Base-by-base conservation (phyloP, 2,888 invertebrate genomes). In the Neoscelio sp. region DNA sequence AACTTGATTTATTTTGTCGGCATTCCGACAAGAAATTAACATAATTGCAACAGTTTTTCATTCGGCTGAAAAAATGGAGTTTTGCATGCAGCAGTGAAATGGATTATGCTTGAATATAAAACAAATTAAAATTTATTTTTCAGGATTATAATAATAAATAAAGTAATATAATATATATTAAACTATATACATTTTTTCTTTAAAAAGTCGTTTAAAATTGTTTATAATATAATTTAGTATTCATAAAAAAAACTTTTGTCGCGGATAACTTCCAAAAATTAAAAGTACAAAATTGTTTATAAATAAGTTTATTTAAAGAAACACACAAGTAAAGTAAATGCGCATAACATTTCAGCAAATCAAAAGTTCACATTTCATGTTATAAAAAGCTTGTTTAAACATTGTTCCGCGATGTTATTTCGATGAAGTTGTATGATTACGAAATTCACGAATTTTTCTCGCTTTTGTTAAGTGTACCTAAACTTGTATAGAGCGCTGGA, bases 371-470 rank as follows among this genome's bases (percentile, higher is more conserved):
- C 3, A 23, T 23, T 23, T 23, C 6, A 23, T 4, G 23, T 6
- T 23, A 3, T 23, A 23, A 23, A 40, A 33, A 52, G 52, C 18
- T 52, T 33, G 33, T 30, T 52, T 52, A 17, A 52, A 52, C 52
- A 18, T 33, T 33, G 30, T 52, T 52, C 33, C 6, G 18, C 18
- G 17, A 33, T 30, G 18, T 50, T 52, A 52, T 52, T 52, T 52
- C 18, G 52, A 10, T 52, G 33, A 52, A 33, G 52, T 52, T 18
- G 17, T 18, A 15, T 52, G 33, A 52, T 52, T 52, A 52, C 10
- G 33, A 52, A 52, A 33, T 33, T 52, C 1, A 18, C 12, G 15
- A 52, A 52, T 33, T 52, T 52, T 52, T 33, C 52, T 18, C 12
- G 18, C 30, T 52, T 52, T 52, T 33, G 33, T 33, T 10, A 52